These are phyloP conservation scores for Rhodeus uyekii DNA, from an alignment of 2,797 vertebrate species.

Conservation along the genomic window DNA sequence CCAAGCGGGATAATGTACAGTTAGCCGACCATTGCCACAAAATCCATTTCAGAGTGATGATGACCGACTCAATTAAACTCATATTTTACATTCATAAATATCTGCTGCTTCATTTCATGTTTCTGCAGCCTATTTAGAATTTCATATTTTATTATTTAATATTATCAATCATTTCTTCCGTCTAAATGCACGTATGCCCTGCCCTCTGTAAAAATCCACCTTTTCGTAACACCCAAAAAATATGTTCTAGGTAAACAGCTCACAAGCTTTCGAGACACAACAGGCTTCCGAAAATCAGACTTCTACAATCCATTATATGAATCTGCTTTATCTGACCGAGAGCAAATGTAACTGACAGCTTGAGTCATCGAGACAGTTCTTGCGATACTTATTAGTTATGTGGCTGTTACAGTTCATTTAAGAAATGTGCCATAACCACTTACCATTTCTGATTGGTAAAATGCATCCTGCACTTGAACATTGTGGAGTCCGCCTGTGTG, in stretches of 20 bases:
- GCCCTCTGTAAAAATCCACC: neutral
- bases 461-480: constrained; percentile 57
- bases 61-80: too few relatives aligned
- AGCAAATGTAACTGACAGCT: neutral
- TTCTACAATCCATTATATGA: neutral
- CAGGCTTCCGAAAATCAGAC: constrained; percentile 5
- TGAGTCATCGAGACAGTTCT: neutral
- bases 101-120: neutral
- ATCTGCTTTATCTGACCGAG: neutral
- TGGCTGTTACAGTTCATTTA: neutral
- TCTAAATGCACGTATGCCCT: neutral
- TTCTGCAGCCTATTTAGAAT: neutral
- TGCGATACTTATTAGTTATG: neutral
- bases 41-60: neutral
- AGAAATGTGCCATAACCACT: constrained; percentile 25
- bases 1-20: neutral
- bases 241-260: neutral
- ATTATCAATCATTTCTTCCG: neutral
- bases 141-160: neutral
- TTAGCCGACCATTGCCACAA: neutral
- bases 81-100: neutral
- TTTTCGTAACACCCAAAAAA: neutral
- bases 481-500: constrained; percentile 55
- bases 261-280: neutral
- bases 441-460: constrained; percentile 63